Evolutionary conservation across 1,140 invertebrate species (phyloP), one percentile per base, ranked within the genome.

Genomic region (Neodiprion virginianus): DNA sequence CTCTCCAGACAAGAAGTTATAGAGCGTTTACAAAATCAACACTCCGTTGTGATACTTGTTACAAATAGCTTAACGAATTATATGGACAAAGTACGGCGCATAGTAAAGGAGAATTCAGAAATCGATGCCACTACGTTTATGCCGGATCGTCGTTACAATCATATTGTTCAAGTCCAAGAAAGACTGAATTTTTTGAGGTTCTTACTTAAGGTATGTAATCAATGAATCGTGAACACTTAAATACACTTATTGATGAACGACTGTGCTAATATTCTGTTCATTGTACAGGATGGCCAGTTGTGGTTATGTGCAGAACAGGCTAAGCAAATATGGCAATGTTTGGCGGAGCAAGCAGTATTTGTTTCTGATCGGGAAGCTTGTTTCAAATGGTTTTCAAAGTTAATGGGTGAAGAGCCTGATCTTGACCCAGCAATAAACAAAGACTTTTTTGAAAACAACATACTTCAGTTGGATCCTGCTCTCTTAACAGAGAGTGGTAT

Each of bases 351-450:
- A 83, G 96, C 97, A 8, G 96, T 97, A 1, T 98, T 97, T 86
- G 89, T 94, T 4, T 93, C 94, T 4, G 98, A 99, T 88, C 91
- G 97, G 66, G 98, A 99, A 87, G 95, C 97, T 5, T 99, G 98
- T 89, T 99, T 99, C 88, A 96, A 97, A 82, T 99, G 98, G 98
- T 99, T 99, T 89, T 97, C 97, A n/a, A 97, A 99, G 89, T 88
- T 99, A 71, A 99, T 99, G 97, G 96, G 96, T 7, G 97, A 99
- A 80, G 97, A 99, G 84, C 97, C 97, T 7, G 97, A 99, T 89
- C 89, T 99, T 68, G 97, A 99, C 89, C 97, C 97, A 14, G 96
- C 97, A 80, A 98, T 99, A 75, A 98, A 97, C 83, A 94, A 96
- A 85, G 95, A 97, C 83, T 99, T 99, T 90, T 99, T 99, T 90